Evolutionary conservation across 2,113 vertebrate genomes (phyloP).

Genomic region (Hipposideros armiger): DNA sequence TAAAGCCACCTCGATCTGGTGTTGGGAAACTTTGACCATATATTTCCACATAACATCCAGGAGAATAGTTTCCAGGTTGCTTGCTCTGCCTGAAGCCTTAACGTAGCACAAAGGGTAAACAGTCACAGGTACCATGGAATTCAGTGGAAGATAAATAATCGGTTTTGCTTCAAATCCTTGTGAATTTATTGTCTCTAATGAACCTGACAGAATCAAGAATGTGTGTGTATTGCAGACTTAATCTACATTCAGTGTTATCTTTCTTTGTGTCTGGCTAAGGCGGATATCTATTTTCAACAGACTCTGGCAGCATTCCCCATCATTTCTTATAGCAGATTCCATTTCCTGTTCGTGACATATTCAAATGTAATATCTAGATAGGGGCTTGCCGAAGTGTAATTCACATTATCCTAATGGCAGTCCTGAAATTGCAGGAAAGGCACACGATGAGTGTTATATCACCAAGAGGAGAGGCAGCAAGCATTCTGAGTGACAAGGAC

Average conservation of each 20-base stretch:
- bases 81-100: conserved; percentile 79
- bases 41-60: conserved; percentile 30
- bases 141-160: conserved; percentile 77
- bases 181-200: conserved; percentile 59
- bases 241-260: neutral
- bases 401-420: conserved; percentile 86
- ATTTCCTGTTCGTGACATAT: conserved; percentile 82
- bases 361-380: conserved; percentile 89
- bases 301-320: neutral
- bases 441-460: conserved; percentile 64
- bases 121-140: conserved; percentile 35
- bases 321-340: conserved; percentile 72
- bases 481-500: conserved; percentile 74
- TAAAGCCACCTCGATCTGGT: neutral
- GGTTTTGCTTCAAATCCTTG: conserved; percentile 37
- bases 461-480: conserved; percentile 31
- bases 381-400: conserved; percentile 88
- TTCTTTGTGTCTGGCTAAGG: conserved; percentile 71
- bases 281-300: conserved; percentile 68
- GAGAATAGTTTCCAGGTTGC: conserved; percentile 79
- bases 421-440: conserved; percentile 67
- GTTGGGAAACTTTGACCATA: neutral
- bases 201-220: conserved; percentile 45
- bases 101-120: conserved; percentile 78
- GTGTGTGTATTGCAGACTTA: conserved; percentile 19